Base-by-base conservation (phyloP, 2,888 invertebrate genomes). In the Epirrhoe tristata region DNA sequence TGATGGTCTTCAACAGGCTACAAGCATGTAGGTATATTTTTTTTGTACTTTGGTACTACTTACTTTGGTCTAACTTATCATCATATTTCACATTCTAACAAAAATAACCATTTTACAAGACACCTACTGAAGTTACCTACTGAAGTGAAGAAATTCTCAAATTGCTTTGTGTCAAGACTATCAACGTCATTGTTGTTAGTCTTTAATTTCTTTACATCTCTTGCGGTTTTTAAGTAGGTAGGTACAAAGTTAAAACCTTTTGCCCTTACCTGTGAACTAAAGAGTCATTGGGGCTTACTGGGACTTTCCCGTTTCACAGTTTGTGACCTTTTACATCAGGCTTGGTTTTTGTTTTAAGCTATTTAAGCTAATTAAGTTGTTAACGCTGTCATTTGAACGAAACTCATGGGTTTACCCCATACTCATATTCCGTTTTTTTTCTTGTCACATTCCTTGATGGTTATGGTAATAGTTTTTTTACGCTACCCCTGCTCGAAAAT, bases 211-310 rank as follows among this genome's bases (percentile, higher is more conserved):
- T 43, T 56, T 36, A 54, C 17, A n/a, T 61, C 50, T 55, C 31
- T 55, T 56, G 62, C 50, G 62, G 62, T 62, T 61, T 51, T 14
- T 43, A 39, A 8, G 12, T n/a, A n/a, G n/a, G n/a, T 24, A 43
- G 39, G 39, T 43, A 12, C 12, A 24, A 24, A 6, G 50, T 24
- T 32, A 54, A 48, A 32, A 48, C 10, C 8, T 48, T 54, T 61
- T 48, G 31, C 32, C 46, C n/a, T n/a, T 51, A 39, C n/a, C 51
- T 58, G 58, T 10, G 32, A 31, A 12, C 3, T 12, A 12, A 0
- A 8, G 0, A 43, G 39, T 12, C 17, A 31, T 48, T 32, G 43
- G 24, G 14, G 31, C 24, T 3, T 24, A 24, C n/a, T 39, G 60
- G 56, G 51, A 43, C 36, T 39, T 56, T 52, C 50, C 56, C 16